Percentiles rank a stretch among this genome's conserved stretches.
phyloP scores from a whole-genome alignment of 2,888 invertebrate species.

The Sinotaia quadrata region DNA sequence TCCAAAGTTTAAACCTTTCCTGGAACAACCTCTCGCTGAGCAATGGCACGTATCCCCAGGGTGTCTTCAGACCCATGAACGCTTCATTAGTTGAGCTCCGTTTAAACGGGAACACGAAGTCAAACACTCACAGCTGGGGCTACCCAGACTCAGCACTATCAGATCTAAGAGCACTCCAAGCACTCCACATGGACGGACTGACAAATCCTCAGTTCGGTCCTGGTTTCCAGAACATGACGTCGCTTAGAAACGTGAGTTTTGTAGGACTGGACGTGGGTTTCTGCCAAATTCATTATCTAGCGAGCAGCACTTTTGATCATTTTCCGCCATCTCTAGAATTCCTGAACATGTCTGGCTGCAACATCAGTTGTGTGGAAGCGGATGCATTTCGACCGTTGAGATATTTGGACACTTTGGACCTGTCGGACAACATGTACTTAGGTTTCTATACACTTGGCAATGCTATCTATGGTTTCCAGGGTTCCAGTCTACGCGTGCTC shows the following conservation, averaged over 20 bases:
- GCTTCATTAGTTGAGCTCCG: neutral
- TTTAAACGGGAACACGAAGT: neutral
- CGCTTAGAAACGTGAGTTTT: slow-evolving; percentile 18
- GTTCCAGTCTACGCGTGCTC: neutral
- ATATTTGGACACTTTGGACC: slow-evolving; percentile 8
- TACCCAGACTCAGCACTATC: slow-evolving; percentile 30
- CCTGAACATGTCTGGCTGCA: slow-evolving; percentile 28
- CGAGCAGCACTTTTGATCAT: slow-evolving; percentile 12
- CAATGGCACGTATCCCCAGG: neutral
- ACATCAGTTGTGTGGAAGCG: slow-evolving; percentile 1
- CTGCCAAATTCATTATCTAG: slow-evolving; percentile 13
- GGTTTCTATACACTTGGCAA: slow-evolving; percentile 19
- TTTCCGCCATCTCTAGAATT: neutral
- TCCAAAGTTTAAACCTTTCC: slow-evolving; percentile 9
- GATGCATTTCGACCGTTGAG: slow-evolving; percentile 8
- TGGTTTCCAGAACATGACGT: neutral
- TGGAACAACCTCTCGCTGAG: slow-evolving; percentile 8
- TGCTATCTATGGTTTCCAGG: slow-evolving; percentile 24
- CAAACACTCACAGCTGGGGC: neutral
- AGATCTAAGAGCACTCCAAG: slow-evolving; percentile 3
- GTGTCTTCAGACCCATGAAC: neutral
- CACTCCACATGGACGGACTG: slow-evolving; percentile 27
- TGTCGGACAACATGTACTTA: slow-evolving; percentile 21
- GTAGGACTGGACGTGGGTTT: slow-evolving; percentile 1
- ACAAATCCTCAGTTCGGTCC: neutral